A percentile compares a stretch with the other conserved stretches of the same genome.
Conservation (phyloP, 2,113 vertebrate genomes). For the Pionites leucogaster region DNA sequence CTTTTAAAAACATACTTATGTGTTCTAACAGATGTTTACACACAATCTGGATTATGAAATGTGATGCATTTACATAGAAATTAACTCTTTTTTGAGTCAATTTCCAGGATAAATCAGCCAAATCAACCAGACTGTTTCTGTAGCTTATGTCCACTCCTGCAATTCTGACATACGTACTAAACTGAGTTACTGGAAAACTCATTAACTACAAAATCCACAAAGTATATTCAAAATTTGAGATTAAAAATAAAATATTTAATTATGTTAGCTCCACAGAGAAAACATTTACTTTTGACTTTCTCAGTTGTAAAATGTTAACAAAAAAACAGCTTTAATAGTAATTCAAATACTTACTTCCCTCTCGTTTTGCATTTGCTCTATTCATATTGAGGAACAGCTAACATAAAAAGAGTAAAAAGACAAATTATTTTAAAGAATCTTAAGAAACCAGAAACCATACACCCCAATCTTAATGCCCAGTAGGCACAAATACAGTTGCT, state of each 20-base stretch:
- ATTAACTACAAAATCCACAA: background rate
- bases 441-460: background rate
- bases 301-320: background rate
- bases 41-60: background rate
- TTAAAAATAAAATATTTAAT: background rate
- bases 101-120: background rate
- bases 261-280: background rate
- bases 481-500: background rate
- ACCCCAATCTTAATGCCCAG: background rate
- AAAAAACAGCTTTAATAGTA: background rate
- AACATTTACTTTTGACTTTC: background rate
- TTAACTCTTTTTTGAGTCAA: background rate
- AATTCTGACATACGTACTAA: rapidly evolving
- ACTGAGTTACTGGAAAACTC: background rate
- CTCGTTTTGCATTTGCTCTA: conserved; percentile 81
- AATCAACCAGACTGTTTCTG: background rate
- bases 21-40: background rate
- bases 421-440: background rate
- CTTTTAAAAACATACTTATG: background rate
- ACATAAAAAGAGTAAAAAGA: background rate
- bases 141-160: background rate
- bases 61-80: background rate
- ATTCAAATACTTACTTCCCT: conserved; percentile 86
- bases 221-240: background rate
- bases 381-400: conserved; percentile 80